Conservation (phyloP, 2,797 vertebrate species). For the Etheostoma perlongum region DNA sequence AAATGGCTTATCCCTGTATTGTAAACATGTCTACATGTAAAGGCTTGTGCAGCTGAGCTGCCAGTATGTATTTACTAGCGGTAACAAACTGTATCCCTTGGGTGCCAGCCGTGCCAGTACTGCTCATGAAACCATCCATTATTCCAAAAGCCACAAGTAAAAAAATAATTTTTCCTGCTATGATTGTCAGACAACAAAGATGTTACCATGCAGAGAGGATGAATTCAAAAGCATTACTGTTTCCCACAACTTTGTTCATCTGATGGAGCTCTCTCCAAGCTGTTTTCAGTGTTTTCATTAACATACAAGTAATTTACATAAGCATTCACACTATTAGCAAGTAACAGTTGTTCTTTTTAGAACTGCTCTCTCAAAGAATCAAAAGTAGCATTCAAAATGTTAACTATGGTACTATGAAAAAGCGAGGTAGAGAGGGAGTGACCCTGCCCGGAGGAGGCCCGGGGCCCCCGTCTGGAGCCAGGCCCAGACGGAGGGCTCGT, state of each 20-base stretch:
- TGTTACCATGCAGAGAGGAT: neutral
- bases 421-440: too few species aligned
- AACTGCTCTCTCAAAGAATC: neutral
- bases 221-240: slow-evolving; percentile 10
- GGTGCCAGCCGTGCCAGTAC: slow-evolving; percentile 34
- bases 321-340: slow-evolving; percentile 23
- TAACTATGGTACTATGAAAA: too few species aligned
- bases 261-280: slow-evolving; percentile 17
- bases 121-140: slow-evolving; percentile 4
- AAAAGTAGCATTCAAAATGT: neutral
- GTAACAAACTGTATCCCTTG: slow-evolving; percentile 37
- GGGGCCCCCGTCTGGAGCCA: too few species aligned
- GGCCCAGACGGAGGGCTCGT: too few species aligned
- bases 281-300: slow-evolving; percentile 16
- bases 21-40: slow-evolving; percentile 57
- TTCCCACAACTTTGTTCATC: slow-evolving; percentile 20
- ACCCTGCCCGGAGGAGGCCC: too few species aligned
- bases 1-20: slow-evolving; percentile 66
- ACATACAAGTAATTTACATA: slow-evolving; percentile 32
- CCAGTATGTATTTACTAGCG: slow-evolving; percentile 32
- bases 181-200: slow-evolving; percentile 19
- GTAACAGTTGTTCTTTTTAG: neutral
- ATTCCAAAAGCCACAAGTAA: slow-evolving; percentile 13
- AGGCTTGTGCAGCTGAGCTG: slow-evolving; percentile 37
- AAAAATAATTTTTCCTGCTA: slow-evolving; percentile 7